Conservation (phyloP, 2,797 vertebrate species). For the Clangula hyemalis region DNA sequence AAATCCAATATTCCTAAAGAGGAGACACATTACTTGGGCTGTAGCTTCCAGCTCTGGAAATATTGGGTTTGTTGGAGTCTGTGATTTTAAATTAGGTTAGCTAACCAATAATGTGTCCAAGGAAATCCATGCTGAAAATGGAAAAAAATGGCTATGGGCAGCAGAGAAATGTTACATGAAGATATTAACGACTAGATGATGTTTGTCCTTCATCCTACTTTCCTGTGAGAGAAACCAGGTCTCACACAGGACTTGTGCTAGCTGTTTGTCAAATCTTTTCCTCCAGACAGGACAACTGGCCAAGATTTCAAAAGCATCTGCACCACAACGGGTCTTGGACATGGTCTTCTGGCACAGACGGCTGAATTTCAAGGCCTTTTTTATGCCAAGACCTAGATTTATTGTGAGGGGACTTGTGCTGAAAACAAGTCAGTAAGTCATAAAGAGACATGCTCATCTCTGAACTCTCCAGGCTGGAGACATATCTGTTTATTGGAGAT, state of each 20-base stretch:
- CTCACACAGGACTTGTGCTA: background rate
- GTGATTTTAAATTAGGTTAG: background rate
- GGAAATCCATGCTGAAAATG: background rate
- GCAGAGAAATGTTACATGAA: background rate
- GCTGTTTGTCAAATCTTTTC: background rate
- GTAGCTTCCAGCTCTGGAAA: background rate
- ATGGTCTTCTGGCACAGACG: background rate
- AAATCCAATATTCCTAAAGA: background rate
- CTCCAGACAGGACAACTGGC: background rate
- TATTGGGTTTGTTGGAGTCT: background rate
- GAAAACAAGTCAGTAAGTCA: slow-evolving; percentile 1
- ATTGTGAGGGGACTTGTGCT: background rate
- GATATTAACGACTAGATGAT: background rate
- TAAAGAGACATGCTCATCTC: background rate
- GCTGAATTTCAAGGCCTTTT: background rate
- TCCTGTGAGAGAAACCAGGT: background rate
- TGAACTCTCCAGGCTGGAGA: background rate
- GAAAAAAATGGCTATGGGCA: background rate
- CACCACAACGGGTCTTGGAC: background rate
- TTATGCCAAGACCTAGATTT: background rate
- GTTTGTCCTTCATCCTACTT: background rate
- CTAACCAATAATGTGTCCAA: background rate
- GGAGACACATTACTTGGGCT: background rate
- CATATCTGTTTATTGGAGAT: background rate
- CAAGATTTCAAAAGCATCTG: background rate